A percentile compares a stretch with the other conserved stretches of the same genome.
Evolutionary conservation across 2,888 invertebrate species (phyloP).

Genomic region (Acanthacorydalis orientalis): DNA sequence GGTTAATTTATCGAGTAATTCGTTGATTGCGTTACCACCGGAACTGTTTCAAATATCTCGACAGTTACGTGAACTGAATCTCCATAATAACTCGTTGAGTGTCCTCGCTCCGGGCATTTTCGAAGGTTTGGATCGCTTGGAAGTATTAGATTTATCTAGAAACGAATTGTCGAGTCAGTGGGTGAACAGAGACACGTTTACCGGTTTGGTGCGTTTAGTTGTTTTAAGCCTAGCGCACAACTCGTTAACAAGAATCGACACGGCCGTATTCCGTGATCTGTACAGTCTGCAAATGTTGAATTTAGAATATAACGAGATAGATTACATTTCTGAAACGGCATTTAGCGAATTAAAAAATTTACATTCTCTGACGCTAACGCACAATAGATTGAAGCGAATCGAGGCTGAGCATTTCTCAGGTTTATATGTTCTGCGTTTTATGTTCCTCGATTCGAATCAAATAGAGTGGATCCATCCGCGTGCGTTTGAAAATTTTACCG

Average conservation of each 20-base stretch:
- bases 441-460: constrained; percentile 58
- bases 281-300: constrained; percentile 58
- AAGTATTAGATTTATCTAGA: constrained; percentile 52
- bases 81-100: constrained; percentile 61
- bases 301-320: constrained; percentile 54
- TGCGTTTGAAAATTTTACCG: constrained; percentile 61
- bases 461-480: constrained; percentile 49
- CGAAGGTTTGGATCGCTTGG: constrained; percentile 53
- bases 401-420: constrained; percentile 56
- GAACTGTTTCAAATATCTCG: constrained; percentile 60
- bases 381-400: constrained; percentile 51
- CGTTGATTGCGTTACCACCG: constrained; percentile 57
- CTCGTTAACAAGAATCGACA: constrained; percentile 51
- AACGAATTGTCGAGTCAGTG: constrained; percentile 63
- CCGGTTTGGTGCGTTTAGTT: constrained; percentile 53
- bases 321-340: constrained; percentile 51
- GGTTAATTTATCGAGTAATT: constrained; percentile 65
- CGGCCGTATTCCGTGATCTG: constrained; percentile 54
- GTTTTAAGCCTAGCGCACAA: constrained; percentile 61
- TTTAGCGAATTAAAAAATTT: constrained; percentile 61
- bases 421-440: constrained; percentile 52
- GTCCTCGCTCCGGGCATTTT: constrained; percentile 59
- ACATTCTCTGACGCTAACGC: constrained; percentile 55
- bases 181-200: constrained; percentile 63
- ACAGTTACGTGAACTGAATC: constrained; percentile 51